Conservation (phyloP, 2,888 invertebrate genomes). For the Monoplex corrugatus region DNA sequence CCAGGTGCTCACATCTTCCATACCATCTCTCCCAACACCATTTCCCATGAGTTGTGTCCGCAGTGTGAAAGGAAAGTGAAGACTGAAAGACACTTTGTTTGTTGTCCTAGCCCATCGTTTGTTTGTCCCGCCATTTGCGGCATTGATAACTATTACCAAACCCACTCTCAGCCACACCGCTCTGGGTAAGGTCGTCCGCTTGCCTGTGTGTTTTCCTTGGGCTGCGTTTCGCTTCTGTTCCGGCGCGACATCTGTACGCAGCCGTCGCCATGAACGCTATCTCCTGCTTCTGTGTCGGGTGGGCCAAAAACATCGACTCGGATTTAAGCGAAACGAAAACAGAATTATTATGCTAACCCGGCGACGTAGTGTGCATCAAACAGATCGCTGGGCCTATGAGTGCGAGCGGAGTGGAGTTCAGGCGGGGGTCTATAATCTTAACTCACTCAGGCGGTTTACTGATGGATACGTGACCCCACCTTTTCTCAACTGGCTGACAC, state of each 20-base stretch:
- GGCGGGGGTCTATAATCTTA: conserved; percentile 37
- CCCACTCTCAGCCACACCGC: not conserved
- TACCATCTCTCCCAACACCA: not conserved
- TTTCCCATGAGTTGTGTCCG: not conserved
- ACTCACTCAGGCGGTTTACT: conserved; percentile 14
- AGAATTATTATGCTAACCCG: conserved; percentile 47
- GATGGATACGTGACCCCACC: not conserved
- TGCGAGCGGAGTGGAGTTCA: not conserved
- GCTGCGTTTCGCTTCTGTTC: conserved; percentile 23
- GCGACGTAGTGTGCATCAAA: conserved; percentile 28
- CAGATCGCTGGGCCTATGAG: not conserved
- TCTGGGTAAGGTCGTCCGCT: not conserved
- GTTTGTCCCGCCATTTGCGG: conserved; percentile 32
- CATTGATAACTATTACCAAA: conserved; percentile 32
- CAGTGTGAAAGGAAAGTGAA: not conserved
- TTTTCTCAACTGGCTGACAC: not conserved
- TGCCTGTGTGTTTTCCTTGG: conserved; percentile 2
- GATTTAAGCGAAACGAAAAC: conserved; percentile 49
- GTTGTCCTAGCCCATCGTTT: not conserved
- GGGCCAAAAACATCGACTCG: conserved; percentile 49
- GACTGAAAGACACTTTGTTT: conserved; percentile 12
- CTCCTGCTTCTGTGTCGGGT: conserved; percentile 43
- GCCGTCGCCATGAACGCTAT: conserved; percentile 43
- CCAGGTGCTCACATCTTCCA: not conserved
- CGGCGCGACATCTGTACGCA: conserved; percentile 44